phyloP scores from a whole-genome alignment of 92 coral and sea anemone genomes.

The Palythoa grandis region DNA sequence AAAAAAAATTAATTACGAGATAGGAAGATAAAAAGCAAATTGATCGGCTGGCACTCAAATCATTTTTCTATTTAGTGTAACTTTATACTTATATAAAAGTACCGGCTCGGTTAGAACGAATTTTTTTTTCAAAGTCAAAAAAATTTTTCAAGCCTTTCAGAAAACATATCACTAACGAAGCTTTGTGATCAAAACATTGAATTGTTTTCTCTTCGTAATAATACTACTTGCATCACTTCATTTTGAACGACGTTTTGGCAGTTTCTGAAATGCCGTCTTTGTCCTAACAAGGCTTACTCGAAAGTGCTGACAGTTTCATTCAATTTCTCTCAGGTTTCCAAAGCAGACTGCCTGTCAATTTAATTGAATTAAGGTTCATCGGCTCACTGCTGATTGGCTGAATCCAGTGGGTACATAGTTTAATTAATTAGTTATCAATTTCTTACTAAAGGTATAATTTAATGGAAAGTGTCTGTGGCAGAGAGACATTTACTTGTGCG shows the following conservation, averaged over 20 bases:
- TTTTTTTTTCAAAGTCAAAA: background rate
- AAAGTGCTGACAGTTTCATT: constrained; percentile 88
- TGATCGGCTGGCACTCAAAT: constrained; percentile 25
- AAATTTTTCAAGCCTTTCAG: background rate
- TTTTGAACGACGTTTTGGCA: constrained; percentile 80
- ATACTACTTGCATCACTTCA: constrained; percentile 59
- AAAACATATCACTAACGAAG: background rate
- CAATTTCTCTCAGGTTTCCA: constrained; percentile 78
- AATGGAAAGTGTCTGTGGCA: constrained; percentile 74
- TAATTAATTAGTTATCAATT: constrained; percentile 98
- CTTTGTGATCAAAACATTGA: constrained; percentile 43
- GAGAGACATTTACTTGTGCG: background rate
- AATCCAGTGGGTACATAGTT: constrained; percentile 78
- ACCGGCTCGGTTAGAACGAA: constrained; percentile 6
- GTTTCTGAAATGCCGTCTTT: constrained; percentile 86
- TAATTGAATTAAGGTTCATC: constrained; percentile 86
- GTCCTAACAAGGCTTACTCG: constrained; percentile 94
- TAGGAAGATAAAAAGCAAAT: constrained; percentile 41
- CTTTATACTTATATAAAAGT: constrained; percentile 29
- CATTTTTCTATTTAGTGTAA: constrained; percentile 26
- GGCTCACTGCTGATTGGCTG: constrained; percentile 76
- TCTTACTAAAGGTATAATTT: constrained; percentile 92
- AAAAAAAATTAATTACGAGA: constrained; percentile 87
- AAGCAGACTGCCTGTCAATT: constrained; percentile 79
- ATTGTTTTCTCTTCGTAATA: constrained; percentile 61